These are phyloP conservation scores for Standfussiana lucernea DNA, from an alignment of 2,888 invertebrate species.

Conservation along the genomic window DNA sequence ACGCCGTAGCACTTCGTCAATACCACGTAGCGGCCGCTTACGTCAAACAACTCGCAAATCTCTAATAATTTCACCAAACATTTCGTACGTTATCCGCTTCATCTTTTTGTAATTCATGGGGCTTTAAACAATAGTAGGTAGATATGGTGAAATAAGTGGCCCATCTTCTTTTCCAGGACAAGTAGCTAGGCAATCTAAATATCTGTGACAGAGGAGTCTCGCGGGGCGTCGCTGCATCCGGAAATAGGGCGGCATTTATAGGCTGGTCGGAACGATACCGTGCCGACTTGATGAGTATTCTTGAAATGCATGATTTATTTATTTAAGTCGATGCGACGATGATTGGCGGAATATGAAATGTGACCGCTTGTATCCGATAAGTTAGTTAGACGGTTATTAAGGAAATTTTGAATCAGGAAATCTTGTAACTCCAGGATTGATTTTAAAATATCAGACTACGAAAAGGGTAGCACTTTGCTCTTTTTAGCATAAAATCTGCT, in stretches of 20 bases:
- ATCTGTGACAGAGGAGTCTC: slow-evolving; percentile 33
- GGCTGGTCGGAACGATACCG: slow-evolving; percentile 10
- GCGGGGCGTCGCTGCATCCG: slow-evolving; percentile 18
- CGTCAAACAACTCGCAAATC: neutral
- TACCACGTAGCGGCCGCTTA: slow-evolving; percentile 35
- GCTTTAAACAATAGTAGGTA: neutral
- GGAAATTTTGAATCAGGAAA: neutral
- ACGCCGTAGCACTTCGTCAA: slow-evolving; percentile 41
- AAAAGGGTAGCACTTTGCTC: neutral
- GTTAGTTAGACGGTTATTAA: neutral
- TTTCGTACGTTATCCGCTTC: slow-evolving; percentile 13
- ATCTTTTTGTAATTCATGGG: neutral
- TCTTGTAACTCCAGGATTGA: neutral
- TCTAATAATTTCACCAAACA: slow-evolving; percentile 22
- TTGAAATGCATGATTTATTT: slow-evolving; percentile 22
- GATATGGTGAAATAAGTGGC: slow-evolving; percentile 7
- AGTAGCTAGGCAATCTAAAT: slow-evolving; percentile 53
- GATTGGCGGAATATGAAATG: neutral
- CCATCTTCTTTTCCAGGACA: slow-evolving; percentile 17
- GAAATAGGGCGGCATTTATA: slow-evolving; percentile 53
- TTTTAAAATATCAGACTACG: neutral
- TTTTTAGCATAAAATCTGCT: neutral
- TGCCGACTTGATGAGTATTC: slow-evolving; percentile 37
- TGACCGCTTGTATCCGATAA: neutral
- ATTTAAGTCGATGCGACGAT: slow-evolving; percentile 3